phyloP scores from a whole-genome alignment of 2,888 invertebrate species.

The Papilio elwesi region DNA sequence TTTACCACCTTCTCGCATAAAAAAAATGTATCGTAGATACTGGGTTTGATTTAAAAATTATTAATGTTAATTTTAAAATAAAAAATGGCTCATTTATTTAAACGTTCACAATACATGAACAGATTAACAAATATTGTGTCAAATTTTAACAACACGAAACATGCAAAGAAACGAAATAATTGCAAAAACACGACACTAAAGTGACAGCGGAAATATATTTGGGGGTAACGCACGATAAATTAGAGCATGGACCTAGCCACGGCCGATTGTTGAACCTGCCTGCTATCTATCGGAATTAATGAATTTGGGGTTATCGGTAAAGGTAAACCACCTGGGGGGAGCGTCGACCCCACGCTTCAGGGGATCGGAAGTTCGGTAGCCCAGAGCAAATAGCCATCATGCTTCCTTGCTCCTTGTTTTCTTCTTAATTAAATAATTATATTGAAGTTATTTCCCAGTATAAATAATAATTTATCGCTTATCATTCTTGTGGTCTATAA shows the following conservation, averaged over 20 bases:
- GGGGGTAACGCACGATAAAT: constrained; percentile 63
- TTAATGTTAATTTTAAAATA: no score
- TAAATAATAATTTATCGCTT: no score
- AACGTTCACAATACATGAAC: background rate
- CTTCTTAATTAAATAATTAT: background rate
- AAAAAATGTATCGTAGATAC: no score
- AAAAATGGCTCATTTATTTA: background rate
- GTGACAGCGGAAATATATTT: constrained; percentile 55
- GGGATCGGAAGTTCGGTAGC: constrained; percentile 29
- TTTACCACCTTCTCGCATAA: no score
- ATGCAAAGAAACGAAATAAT: constrained; percentile 16
- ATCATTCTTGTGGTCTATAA: no score
- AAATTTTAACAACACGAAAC: background rate
- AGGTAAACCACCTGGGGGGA: constrained; percentile 48
- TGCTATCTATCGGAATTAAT: constrained; percentile 47
- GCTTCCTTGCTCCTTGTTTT: constrained; percentile 13
- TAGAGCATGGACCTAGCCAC: constrained; percentile 54
- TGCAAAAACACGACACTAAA: constrained; percentile 40
- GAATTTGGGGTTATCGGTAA: constrained; percentile 51
- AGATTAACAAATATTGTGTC: constrained; percentile 5
- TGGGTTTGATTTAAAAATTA: no score
- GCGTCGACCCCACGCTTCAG: constrained; percentile 34
- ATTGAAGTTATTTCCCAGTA: no score
- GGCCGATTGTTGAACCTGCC: constrained; percentile 49
- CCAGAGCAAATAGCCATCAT: background rate